Evolutionary conservation across 2,113 vertebrate species (phyloP), one percentile per base, ranked within the genome.

Genomic region (Stictonetta naevosa): DNA sequence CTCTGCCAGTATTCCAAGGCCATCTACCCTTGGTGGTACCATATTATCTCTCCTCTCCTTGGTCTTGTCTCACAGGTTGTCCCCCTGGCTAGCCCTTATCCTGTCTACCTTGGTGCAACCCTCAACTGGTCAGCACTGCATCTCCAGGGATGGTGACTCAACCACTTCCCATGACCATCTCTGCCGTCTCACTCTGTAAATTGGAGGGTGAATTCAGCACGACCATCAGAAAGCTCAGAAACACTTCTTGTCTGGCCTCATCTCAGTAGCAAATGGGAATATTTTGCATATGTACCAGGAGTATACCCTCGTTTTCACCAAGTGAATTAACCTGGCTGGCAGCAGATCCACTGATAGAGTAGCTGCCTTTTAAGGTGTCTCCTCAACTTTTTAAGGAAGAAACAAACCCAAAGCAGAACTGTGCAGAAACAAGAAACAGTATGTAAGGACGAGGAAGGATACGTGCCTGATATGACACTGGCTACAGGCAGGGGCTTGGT

Each of bases 191-290:
- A 75, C 29, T 56, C 87, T 21, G 29, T n/a, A 52, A 50, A 86
- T 76, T 33, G 15, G 0, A 0, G 42, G 42, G 42, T 56, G 3
- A 22, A 44, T 12, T 9, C n/a, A 48, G 14, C 5, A 13, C 13
- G 73, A 12, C 4, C 11, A 7, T 46, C 11, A 40, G 23, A 56
- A 62, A 50, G 42, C 20, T 14, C 12, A 0, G 5, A 31, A 84
- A 58, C 5, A 1, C 6, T 8, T 4, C 5, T 83, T 25, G 19
- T 21, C 29, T 36, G 7, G 11, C 34, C 55, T 56, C 56, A 52
- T 19, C 2, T 53, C 11, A 14, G 29, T 3, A 38, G 40, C 66
- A 90, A 75, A 82, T 7, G 1, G 29, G 29, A 28, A 8, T 13
- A 55, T 55, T 84, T 59, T 60, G 15, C 34, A 22, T 3, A 22